Percentiles rank a stretch among this genome's conserved stretches.
These are phyloP conservation scores for Delichon dasypus DNA, from an alignment of 2,797 vertebrate species.

Conservation along the genomic window DNA sequence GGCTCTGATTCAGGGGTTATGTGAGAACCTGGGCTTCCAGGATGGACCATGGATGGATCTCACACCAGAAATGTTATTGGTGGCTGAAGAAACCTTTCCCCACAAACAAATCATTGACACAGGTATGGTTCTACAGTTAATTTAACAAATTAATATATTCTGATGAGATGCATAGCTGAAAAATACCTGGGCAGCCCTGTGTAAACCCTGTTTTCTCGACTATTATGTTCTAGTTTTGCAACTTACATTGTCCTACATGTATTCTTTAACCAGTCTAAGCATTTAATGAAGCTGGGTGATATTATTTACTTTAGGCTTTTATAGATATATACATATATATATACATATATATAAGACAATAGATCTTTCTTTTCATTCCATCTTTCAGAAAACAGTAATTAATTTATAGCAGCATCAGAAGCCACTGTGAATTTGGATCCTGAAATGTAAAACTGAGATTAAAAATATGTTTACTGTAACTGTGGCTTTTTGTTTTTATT, in stretches of 20 bases:
- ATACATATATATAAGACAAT: neutral
- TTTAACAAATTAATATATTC: neutral
- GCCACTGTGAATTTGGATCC: neutral
- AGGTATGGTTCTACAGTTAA: neutral
- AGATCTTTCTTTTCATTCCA: neutral
- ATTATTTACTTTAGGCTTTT: neutral
- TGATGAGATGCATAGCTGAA: neutral
- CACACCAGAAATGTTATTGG: neutral
- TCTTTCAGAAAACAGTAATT: neutral
- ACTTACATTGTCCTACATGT: neutral
- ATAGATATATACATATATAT: too few relatives aligned
- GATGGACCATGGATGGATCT: rapidly evolving
- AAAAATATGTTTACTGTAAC: neutral
- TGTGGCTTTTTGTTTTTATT: neutral
- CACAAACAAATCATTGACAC: neutral
- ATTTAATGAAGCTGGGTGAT: neutral
- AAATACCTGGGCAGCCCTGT: neutral
- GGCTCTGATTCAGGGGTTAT: neutral
- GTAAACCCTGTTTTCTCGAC: neutral
- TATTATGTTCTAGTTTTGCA: neutral
- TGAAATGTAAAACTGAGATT: neutral
- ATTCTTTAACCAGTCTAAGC: neutral
- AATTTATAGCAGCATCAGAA: neutral
- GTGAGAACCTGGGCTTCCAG: neutral
- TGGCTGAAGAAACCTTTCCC: neutral